Base-by-base conservation (phyloP, 2,888 invertebrate species). In the Fissipunctia ypsillon region DNA sequence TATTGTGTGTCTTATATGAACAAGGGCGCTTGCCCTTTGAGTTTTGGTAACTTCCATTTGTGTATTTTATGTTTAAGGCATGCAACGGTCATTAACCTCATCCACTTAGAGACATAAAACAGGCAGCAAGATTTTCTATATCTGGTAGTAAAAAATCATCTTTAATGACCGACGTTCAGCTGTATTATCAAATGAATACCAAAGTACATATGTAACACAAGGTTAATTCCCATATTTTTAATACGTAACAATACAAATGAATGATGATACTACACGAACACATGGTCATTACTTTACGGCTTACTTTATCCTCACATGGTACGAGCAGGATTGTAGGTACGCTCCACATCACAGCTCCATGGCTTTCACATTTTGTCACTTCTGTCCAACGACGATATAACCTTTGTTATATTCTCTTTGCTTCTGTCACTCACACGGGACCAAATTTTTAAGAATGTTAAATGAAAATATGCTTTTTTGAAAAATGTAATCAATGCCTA, bases 1-100 rank as follows among this genome's bases (percentile, higher is more conserved):
- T 89, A 90, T 91, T 90, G 93, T 93, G 91, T 91, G 90, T 87
- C 88, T 86, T 90, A 41, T 86, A 84, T 80, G 84, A 87, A 87
- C 88, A 90, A 92, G 91, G 90, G 90, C 88, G 85, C 69, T 80
- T 87, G 87, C 90, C 88, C 90, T 91, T 89, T 88, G 79, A 87
- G 84, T 86, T 88, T 83, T 88, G 91, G 91, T 93, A 93, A 92
- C 89, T 90, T 88, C 69, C 76, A 80, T 84, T 87, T 77, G n/a
- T 76, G 66, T 79, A 57, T 73, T 60, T 75, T 52, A 28, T 64
- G 4, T 57, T 45, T 80, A 60, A 45, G 43, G 54, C 59, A 67
- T 60, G 69, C 22, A 35, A 45, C 43, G 69, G 65, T 76, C 60
- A 61, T 45, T 68, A 69, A 69, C 68, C 84, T 45, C 16, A 22